These are phyloP conservation scores for Eristalis tenax DNA, from an alignment of 2,888 invertebrate genomes.

Conservation along the genomic window DNA sequence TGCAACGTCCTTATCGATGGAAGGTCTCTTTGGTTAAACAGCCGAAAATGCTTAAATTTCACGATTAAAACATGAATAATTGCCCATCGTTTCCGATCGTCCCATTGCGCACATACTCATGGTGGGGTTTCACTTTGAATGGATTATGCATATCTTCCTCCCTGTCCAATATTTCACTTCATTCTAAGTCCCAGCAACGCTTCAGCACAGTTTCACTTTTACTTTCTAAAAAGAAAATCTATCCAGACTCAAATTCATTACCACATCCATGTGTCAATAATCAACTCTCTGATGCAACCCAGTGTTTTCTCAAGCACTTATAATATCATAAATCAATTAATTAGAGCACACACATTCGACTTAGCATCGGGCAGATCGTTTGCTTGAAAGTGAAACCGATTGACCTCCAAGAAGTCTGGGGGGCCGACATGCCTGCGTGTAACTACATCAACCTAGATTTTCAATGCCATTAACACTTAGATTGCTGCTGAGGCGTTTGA, in stretches of 20 bases:
- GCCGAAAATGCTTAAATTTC: neutral
- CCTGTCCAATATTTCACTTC: neutral
- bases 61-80: neutral
- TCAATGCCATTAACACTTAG: slow-evolving; percentile 12
- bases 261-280: slow-evolving; percentile 14
- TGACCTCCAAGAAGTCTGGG: slow-evolving; percentile 17
- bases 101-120: neutral
- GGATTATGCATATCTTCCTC: neutral
- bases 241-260: slow-evolving; percentile 1
- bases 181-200: neutral
- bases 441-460: slow-evolving; percentile 2
- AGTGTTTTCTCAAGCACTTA: slow-evolving; percentile 29
- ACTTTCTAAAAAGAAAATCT: slow-evolving; percentile 8
- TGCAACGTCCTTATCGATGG: neutral
- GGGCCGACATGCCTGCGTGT: neutral
- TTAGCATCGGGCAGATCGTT: neutral
- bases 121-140: neutral
- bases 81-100: neutral
- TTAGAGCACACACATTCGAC: slow-evolving; percentile 20
- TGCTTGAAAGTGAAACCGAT: slow-evolving; percentile 33
- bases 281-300: slow-evolving; percentile 11
- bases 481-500: neutral
- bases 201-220: slow-evolving; percentile 22
- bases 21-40: neutral
- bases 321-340: slow-evolving; percentile 11